Conservation (phyloP, 2,888 invertebrate species). For the Macrophya annulata region DNA sequence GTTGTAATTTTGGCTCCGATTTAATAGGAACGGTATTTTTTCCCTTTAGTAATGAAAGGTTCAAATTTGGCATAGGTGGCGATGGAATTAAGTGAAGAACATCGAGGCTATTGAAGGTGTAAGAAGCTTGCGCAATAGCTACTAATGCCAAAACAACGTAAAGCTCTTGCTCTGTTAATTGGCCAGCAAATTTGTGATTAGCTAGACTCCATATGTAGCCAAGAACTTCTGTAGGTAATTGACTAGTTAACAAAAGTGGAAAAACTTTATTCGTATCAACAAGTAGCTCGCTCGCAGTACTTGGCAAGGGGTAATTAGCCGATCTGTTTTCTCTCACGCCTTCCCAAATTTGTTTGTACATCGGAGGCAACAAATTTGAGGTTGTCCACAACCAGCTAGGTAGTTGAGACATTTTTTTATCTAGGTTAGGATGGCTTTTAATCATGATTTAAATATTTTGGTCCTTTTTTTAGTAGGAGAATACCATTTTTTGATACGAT, state of each 20-base stretch:
- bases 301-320: slow-evolving; percentile 59
- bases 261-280: slow-evolving; percentile 79
- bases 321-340: slow-evolving; percentile 75
- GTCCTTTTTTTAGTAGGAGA: background rate
- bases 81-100: slow-evolving; percentile 74
- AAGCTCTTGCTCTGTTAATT: slow-evolving; percentile 79
- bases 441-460: slow-evolving; percentile 64
- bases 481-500: background rate
- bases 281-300: slow-evolving; percentile 70
- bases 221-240: slow-evolving; percentile 79
- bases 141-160: slow-evolving; percentile 80
- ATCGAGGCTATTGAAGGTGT: slow-evolving; percentile 74
- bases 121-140: slow-evolving; percentile 79
- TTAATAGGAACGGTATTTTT: slow-evolving; percentile 61
- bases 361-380: slow-evolving; percentile 76
- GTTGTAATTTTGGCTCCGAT: slow-evolving; percentile 61
- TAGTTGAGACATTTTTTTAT: slow-evolving; percentile 74
- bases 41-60: slow-evolving; percentile 65
- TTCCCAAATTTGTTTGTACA: slow-evolving; percentile 79
- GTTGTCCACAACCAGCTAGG: slow-evolving; percentile 79
- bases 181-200: slow-evolving; percentile 79
- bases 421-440: slow-evolving; percentile 67
- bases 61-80: slow-evolving; percentile 77
- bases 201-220: slow-evolving; percentile 80
- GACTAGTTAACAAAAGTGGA: slow-evolving; percentile 79